Evolutionary conservation across 2,113 vertebrate species (phyloP).

Genomic region (Aegithalos caudatus): DNA sequence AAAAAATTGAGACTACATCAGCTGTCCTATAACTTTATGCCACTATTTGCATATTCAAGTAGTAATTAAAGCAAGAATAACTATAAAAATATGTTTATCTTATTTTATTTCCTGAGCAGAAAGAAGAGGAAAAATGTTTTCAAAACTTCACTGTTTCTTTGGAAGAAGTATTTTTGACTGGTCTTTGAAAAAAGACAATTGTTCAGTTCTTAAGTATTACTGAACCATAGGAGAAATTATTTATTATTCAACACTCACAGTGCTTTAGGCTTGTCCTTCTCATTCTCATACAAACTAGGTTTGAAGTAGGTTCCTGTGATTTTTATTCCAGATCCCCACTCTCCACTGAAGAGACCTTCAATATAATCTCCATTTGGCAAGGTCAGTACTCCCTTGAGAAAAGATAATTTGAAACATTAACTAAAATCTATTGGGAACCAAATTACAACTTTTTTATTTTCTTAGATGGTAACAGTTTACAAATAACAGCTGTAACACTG

Average conservation of each 20-base stretch:
- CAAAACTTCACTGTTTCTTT: background rate
- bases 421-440: background rate
- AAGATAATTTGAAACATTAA: background rate
- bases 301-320: slow-evolving; percentile 93
- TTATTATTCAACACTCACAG: slow-evolving; percentile 77
- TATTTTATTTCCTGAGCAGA: background rate
- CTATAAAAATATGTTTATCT: background rate
- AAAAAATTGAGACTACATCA: background rate
- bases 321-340: slow-evolving; percentile 96
- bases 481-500: background rate
- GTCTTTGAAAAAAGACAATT: background rate
- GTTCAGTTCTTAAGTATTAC: background rate
- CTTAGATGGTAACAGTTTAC: background rate
- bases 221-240: background rate
- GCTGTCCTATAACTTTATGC: background rate
- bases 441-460: background rate
- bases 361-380: slow-evolving; percentile 94
- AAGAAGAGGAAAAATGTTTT: background rate
- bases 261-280: slow-evolving; percentile 82
- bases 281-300: slow-evolving; percentile 88
- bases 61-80: background rate
- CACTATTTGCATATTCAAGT: background rate
- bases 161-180: background rate
- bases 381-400: slow-evolving; percentile 84
- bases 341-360: slow-evolving; percentile 91